Conservation (phyloP, 2,888 invertebrate species). For the Xylota sylvarum region DNA sequence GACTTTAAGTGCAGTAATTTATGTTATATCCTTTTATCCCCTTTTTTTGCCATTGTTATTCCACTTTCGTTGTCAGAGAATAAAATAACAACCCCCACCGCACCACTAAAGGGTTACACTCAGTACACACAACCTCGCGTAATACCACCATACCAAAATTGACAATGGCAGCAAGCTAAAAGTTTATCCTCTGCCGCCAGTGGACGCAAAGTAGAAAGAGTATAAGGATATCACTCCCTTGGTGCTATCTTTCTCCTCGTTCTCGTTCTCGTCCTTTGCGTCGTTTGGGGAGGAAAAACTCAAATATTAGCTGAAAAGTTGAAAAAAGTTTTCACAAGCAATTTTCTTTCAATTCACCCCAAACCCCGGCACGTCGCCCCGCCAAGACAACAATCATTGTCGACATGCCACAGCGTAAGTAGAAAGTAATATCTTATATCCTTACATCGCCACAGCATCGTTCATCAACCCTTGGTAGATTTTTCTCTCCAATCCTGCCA, state of each 20-base stretch:
- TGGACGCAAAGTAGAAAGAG: slow-evolving; percentile 46
- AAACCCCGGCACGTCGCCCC: neutral
- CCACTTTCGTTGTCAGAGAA: slow-evolving; percentile 43
- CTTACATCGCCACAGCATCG: slow-evolving; percentile 51
- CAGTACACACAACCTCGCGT: slow-evolving; percentile 61
- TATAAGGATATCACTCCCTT: slow-evolving; percentile 42
- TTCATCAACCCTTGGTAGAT: slow-evolving; percentile 52
- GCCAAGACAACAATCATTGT: slow-evolving; percentile 75
- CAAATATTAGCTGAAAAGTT: slow-evolving; percentile 77
- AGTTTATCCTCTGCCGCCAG: slow-evolving; percentile 64
- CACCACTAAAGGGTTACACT: slow-evolving; percentile 58
- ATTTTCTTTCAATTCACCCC: slow-evolving; percentile 64
- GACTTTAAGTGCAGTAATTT: slow-evolving; percentile 58
- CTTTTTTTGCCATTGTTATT: slow-evolving; percentile 46
- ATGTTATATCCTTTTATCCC: slow-evolving; percentile 43
- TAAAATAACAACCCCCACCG: slow-evolving; percentile 52
- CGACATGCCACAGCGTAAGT: slow-evolving; percentile 73
- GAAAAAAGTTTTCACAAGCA: slow-evolving; percentile 72
- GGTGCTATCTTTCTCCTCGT: neutral
- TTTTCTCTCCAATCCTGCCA: neutral
- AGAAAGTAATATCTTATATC: slow-evolving; percentile 73
- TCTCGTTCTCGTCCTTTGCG: neutral
- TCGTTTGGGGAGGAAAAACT: slow-evolving; percentile 41
- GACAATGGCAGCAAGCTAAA: slow-evolving; percentile 73
- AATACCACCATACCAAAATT: slow-evolving; percentile 68